Percentiles rank a stretch among this genome's conserved stretches.
Evolutionary conservation across 1,140 invertebrate species (phyloP).

Genomic region (Chelonus insularis): DNA sequence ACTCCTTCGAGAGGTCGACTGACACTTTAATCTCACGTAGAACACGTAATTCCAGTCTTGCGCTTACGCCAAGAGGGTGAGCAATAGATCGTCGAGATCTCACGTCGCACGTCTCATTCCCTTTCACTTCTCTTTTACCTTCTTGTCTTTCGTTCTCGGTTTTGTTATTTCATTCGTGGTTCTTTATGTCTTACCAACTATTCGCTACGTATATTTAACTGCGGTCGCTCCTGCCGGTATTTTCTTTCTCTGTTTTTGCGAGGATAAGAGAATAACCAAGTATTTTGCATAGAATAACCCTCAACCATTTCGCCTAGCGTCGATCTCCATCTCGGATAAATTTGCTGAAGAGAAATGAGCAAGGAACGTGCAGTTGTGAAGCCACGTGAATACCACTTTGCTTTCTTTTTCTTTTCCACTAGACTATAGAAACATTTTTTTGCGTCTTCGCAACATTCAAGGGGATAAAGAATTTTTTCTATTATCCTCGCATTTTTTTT

Average conservation of each 20-base stretch:
- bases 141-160: conserved; percentile 3
- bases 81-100: conserved; percentile 27
- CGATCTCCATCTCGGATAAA: no score
- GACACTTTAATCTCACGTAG: conserved; percentile 40
- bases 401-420: no score
- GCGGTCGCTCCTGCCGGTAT: not conserved
- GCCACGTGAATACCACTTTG: no score
- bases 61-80: not conserved
- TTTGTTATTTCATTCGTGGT: conserved; percentile 24
- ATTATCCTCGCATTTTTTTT: not conserved
- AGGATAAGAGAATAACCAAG: not conserved
- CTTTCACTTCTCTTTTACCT: conserved; percentile 2
- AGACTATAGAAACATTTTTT: no score
- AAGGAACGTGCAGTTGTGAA: no score
- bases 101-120: conserved; percentile 1
- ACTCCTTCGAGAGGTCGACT: conserved; percentile 24
- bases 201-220: not conserved
- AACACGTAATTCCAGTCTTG: conserved; percentile 25
- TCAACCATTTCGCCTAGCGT: not conserved
- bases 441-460: not conserved
- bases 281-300: conserved; percentile 22
- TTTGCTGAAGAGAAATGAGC: no score
- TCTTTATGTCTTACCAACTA: conserved; percentile 19
- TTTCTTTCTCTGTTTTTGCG: not conserved
- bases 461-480: not conserved